Percentiles rank a stretch among this genome's conserved stretches.
phyloP scores from a whole-genome alignment of 2,888 invertebrate species.

The Drosophila eohydei region DNA sequence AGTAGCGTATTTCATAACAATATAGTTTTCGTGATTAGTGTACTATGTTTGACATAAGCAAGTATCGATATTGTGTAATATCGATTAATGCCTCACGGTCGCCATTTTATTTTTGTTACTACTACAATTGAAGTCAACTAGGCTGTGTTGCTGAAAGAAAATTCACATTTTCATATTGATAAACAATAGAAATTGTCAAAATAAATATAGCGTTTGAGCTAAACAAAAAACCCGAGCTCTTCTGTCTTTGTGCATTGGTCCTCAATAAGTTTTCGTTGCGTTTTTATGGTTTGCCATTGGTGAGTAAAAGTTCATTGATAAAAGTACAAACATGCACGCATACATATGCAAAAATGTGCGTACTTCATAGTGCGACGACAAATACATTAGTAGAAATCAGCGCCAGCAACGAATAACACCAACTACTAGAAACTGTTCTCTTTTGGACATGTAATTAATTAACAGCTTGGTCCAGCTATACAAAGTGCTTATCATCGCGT shows the following conservation, averaged over 20 bases:
- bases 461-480: conserved; percentile 11
- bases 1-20: not conserved
- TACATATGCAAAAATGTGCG: conserved; percentile 45
- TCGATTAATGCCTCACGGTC: conserved; percentile 11
- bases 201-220: conserved; percentile 69
- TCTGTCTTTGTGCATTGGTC: conserved; percentile 78
- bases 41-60: not conserved
- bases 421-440: conserved; percentile 2
- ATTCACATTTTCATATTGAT: conserved; percentile 59
- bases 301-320: conserved; percentile 81
- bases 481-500: conserved; percentile 25
- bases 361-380: conserved; percentile 33
- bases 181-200: conserved; percentile 56
- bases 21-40: not conserved
- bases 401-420: conserved; percentile 43
- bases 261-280: conserved; percentile 72
- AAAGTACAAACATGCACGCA: conserved; percentile 40
- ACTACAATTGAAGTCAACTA: conserved; percentile 59
- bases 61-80: conserved; percentile 29
- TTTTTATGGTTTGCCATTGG: conserved; percentile 77
- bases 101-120: conserved; percentile 58
- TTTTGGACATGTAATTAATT: conserved; percentile 16
- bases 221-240: conserved; percentile 43
- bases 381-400: conserved; percentile 34
- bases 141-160: conserved; percentile 64